Evolutionary conservation across 2,888 invertebrate genomes (phyloP).

Genomic region (Emesis russula): DNA sequence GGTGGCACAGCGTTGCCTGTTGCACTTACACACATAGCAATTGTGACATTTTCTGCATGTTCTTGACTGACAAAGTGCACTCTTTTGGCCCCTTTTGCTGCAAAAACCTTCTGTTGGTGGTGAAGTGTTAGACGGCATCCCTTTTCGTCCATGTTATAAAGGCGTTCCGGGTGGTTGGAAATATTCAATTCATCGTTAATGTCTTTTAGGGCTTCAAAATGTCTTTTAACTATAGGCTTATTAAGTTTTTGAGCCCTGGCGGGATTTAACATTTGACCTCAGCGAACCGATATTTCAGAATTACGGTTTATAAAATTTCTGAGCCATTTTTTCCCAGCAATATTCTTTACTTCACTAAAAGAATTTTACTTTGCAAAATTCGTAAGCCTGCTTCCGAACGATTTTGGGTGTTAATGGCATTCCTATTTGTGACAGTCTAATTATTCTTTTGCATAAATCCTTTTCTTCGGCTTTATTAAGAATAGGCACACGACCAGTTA

Average conservation of each 20-base stretch:
- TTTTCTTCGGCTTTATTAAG: no score
- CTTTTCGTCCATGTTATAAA: conserved; percentile 31
- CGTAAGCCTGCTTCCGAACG: conserved; percentile 21
- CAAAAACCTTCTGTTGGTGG: conserved; percentile 24
- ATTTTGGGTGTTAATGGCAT: conserved; percentile 20
- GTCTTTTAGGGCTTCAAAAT: conserved; percentile 66
- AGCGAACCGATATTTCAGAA: conserved; percentile 22
- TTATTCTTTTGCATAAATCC: no score
- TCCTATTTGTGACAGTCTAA: neutral
- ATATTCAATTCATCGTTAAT: conserved; percentile 50
- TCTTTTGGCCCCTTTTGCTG: conserved; percentile 43
- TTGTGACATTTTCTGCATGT: conserved; percentile 62
- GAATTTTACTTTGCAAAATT: conserved; percentile 11
- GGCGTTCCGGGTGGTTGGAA: neutral
- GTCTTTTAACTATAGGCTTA: conserved; percentile 52
- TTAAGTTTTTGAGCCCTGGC: conserved; percentile 63
- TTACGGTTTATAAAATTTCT: conserved; percentile 20
- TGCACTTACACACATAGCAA: conserved; percentile 57
- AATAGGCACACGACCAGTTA: no score
- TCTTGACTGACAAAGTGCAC: conserved; percentile 59
- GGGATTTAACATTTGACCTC: conserved; percentile 75
- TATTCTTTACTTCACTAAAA: conserved; percentile 2
- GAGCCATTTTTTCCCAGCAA: conserved; percentile 34
- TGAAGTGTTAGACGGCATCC: conserved; percentile 22
- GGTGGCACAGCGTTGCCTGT: conserved; percentile 55